Conservation (phyloP, 2,113 vertebrate species). For the Sinosuthora webbiana region DNA sequence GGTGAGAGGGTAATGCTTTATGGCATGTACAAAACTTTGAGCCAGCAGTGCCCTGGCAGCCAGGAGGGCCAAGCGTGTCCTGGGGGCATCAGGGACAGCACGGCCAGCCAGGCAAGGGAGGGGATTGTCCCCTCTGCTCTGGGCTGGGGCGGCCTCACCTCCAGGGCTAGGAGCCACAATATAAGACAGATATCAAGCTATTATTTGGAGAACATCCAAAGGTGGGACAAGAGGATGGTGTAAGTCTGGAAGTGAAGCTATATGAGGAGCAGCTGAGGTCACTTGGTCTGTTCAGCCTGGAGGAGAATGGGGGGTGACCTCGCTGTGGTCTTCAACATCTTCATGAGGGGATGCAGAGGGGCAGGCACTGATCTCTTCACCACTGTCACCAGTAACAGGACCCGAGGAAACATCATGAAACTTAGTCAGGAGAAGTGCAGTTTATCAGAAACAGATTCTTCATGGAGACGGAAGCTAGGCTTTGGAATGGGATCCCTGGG, state of each 20-base stretch:
- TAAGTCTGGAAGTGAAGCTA: background rate
- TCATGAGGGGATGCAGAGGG: background rate
- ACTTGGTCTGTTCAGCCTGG: background rate
- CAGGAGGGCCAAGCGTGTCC: accelerated
- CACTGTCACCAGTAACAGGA: background rate
- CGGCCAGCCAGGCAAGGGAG: accelerated
- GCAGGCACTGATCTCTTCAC: background rate
- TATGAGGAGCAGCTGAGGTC: background rate
- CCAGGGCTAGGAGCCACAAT: accelerated
- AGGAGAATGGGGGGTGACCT: background rate
- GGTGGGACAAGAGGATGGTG: no score
- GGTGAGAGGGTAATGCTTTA: background rate
- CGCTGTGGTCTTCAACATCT: background rate
- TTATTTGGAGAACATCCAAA: background rate
- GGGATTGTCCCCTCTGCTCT: background rate
- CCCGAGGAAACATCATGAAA: accelerated
- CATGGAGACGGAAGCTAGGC: accelerated
- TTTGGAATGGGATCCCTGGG: background rate
- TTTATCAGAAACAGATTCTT: background rate
- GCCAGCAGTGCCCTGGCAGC: background rate
- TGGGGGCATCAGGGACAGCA: background rate
- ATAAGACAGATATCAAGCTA: background rate
- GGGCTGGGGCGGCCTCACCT: accelerated
- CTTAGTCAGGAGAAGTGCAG: background rate
- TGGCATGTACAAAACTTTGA: background rate